Base-by-base conservation (phyloP, 2,797 vertebrate genomes). In the Microhierax caerulescens region DNA sequence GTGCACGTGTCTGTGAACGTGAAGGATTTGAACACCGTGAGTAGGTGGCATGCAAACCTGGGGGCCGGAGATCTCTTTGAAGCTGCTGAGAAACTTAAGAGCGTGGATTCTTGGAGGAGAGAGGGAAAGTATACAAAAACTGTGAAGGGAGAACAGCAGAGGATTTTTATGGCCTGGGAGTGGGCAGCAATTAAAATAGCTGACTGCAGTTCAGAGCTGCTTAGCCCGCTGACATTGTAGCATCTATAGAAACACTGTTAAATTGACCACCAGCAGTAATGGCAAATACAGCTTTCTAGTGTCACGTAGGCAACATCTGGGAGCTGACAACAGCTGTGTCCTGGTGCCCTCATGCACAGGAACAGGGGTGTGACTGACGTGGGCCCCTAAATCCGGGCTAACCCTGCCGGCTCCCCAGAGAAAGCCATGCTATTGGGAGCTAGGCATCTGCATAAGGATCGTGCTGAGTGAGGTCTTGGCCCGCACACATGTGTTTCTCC, bases 401-500 rank as follows among this genome's bases (percentile, higher is more conserved):
- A 48, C 19, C 24, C 57, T 61, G 14, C 5, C 53, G 75, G 50
- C 53, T 76, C 51, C 37, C 51, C 37, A 73, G 47, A 79, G 20
- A 75, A 69, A 41, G 20, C 17, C 51, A 13, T 9, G 8, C 30
- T 61, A 4, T n/a, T 50, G 64, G 36, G 39, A 87, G 11, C 32
- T 19, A 39, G 41, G 28, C 23, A 65, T 16, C 48, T 72, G 23
- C 15, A 2, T 25, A 56, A 85, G 45, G 32, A 88, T 21, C 12
- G 16, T 0, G 2, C 56, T n/a, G 61, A 83, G 47, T 0, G 0
- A 88, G 20, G 30, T n/a, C 36, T 20, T 25, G 13, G 30, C 24
- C 36, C 19, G 65, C 47, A 79, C 45, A 50, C 30, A 24, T 9
- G 7, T 21, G 28, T 30, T 81, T 43, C n/a, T 65, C 17, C 39